Evolutionary conservation across 2,888 invertebrate genomes (phyloP).

Genomic region (Phragmatobia fuliginosa): DNA sequence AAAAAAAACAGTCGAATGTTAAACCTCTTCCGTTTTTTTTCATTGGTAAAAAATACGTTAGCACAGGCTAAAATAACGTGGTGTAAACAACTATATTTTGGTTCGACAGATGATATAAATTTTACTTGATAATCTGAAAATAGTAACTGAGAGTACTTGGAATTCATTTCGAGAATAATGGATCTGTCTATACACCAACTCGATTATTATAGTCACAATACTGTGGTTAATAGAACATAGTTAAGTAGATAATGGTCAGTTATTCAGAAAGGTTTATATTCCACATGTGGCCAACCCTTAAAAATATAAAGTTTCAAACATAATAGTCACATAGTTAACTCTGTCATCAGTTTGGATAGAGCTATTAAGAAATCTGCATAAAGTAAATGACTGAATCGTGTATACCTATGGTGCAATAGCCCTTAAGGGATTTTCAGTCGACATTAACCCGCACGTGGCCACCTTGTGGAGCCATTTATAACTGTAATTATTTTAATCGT

Average conservation of each 20-base stretch:
- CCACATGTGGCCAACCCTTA: neutral
- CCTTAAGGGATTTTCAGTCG: constrained; percentile 25
- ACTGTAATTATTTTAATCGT: constrained; percentile 26
- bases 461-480: constrained; percentile 23
- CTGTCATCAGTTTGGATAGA: neutral
- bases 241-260: neutral
- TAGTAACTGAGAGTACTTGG: no score
- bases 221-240: neutral
- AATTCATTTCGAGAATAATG: neutral
- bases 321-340: neutral
- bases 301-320: neutral
- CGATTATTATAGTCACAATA: neutral
- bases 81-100: no score
- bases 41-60: no score
- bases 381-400: constrained; percentile 28
- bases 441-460: constrained; percentile 24
- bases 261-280: neutral
- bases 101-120: no score
- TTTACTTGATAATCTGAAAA: no score
- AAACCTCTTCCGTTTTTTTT: no score
- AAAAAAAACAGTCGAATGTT: no score
- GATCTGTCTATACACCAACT: neutral
- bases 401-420: constrained; percentile 20
- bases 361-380: constrained; percentile 7
- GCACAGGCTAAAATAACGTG: no score